These are phyloP conservation scores for Pseudomyrmex sp. DNA, from an alignment of 1,140 invertebrate species.

Conservation along the genomic window DNA sequence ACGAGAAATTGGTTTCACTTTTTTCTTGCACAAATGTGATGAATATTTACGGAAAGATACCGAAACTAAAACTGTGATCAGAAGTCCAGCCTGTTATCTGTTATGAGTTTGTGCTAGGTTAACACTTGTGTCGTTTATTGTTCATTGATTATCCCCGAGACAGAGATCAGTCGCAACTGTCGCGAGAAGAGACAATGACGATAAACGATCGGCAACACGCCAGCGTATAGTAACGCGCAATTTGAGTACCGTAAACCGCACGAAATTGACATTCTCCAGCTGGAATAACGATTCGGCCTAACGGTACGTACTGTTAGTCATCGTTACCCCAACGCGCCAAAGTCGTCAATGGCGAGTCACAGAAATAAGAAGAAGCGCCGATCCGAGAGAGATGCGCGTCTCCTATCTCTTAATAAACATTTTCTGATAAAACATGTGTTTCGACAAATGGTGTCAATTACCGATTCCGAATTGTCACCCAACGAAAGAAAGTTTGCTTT, in stretches of 20 bases:
- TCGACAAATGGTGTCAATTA: no score
- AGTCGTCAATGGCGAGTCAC: constrained; percentile 49
- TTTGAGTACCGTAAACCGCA: constrained; percentile 82
- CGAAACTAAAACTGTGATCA: no score
- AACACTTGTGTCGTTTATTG: background rate
- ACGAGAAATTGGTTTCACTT: no score
- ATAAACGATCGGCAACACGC: constrained; percentile 40
- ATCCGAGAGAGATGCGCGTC: background rate
- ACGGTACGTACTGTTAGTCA: constrained; percentile 81
- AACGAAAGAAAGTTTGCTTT: background rate
- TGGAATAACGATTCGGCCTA: constrained; percentile 79
- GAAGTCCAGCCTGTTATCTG: no score
- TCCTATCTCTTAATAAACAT: background rate
- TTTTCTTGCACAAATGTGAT: no score
- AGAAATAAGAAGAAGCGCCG: background rate
- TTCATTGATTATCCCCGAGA: constrained; percentile 15
- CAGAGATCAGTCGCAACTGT: constrained; percentile 22
- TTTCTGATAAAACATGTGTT: no score
- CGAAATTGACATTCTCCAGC: constrained; percentile 82
- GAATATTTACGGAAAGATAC: no score
- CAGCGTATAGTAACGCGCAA: constrained; percentile 77
- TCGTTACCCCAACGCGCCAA: constrained; percentile 74
- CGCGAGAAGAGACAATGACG: constrained; percentile 38
- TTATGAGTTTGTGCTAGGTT: no score
- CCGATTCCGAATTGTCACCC: background rate